Evolutionary conservation across 2,113 vertebrate species (phyloP).

Genomic region (Lagopus leucura): DNA sequence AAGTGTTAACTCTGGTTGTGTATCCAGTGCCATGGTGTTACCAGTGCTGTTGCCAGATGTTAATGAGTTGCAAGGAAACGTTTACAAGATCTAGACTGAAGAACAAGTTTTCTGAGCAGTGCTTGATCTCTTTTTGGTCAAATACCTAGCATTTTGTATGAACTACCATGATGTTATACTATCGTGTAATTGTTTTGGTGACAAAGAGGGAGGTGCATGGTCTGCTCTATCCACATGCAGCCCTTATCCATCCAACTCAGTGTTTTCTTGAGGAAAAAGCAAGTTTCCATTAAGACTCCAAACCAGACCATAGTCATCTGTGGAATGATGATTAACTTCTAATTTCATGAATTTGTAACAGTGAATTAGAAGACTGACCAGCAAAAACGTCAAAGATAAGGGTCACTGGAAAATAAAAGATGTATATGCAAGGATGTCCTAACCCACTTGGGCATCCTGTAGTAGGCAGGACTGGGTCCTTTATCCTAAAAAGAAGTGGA

Average conservation of each 20-base stretch:
- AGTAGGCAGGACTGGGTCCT: background rate
- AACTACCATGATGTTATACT: background rate
- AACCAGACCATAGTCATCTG: background rate
- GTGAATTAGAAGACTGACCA: background rate
- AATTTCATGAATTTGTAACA: background rate
- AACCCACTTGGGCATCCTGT: background rate
- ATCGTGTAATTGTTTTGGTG: background rate
- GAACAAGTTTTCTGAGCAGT: background rate
- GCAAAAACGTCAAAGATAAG: background rate
- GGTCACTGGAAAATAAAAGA: background rate
- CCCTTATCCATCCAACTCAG: background rate
- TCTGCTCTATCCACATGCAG: background rate
- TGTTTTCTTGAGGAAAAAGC: background rate
- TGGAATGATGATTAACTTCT: background rate
- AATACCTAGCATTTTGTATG: background rate
- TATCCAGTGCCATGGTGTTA: background rate
- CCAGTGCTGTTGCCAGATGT: background rate
- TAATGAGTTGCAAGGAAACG: background rate
- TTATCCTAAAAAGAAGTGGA: background rate
- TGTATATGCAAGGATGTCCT: rapidly evolving
- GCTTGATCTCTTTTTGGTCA: background rate
- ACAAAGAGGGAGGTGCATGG: background rate
- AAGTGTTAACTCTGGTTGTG: background rate
- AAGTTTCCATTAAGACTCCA: background rate
- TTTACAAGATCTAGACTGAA: background rate